A percentile compares a stretch with the other conserved stretches of the same genome.
Conservation (phyloP, 2,113 vertebrate genomes). For the Antechinus stuartii region DNA sequence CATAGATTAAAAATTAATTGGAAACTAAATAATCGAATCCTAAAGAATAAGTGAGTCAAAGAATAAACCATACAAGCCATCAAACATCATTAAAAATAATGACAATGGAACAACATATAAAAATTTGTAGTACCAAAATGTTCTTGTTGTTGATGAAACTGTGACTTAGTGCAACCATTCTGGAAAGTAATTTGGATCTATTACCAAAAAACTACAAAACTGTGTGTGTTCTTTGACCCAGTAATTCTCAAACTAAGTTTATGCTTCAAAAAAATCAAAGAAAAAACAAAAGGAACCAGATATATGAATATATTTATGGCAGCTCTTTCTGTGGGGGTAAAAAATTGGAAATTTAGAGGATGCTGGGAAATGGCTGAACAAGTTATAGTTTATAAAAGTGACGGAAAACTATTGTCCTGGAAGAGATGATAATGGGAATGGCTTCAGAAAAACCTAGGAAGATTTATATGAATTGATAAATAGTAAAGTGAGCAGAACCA, state of each 20-base stretch:
- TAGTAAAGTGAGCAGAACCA: background rate
- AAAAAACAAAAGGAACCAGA: background rate
- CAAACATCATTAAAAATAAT: background rate
- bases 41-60: background rate
- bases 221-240: background rate
- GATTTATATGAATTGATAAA: no score
- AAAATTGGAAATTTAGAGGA: background rate
- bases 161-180: background rate
- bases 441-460: background rate
- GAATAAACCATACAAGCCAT: background rate
- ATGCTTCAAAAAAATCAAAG: background rate
- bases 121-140: background rate
- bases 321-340: background rate
- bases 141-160: background rate
- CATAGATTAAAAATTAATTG: background rate
- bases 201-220: background rate
- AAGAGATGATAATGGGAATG: background rate
- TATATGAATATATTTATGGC: background rate
- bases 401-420: background rate
- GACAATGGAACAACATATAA: background rate
- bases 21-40: background rate
- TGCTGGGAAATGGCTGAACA: background rate
- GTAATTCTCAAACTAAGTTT: background rate
- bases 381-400: background rate
- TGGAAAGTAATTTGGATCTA: background rate